These are phyloP conservation scores for Ferrisia virgata DNA, from an alignment of 2,888 invertebrate genomes.

Conservation along the genomic window DNA sequence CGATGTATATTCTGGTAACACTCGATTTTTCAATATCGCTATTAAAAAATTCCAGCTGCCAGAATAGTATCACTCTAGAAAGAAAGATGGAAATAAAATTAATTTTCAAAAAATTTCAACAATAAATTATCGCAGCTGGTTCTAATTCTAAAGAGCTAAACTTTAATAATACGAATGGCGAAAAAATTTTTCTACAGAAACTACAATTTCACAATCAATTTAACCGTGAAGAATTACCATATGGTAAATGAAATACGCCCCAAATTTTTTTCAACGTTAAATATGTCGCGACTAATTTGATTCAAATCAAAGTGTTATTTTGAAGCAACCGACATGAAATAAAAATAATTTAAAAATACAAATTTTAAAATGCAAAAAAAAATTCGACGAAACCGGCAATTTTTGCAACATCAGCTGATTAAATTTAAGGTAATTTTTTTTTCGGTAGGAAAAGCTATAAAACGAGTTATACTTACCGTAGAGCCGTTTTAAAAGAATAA, in stretches of 20 bases:
- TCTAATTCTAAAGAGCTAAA: neutral
- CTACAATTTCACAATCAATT: neutral
- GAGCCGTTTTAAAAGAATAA: neutral
- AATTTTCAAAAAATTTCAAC: neutral
- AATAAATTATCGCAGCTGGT: neutral
- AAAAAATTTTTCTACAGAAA: neutral
- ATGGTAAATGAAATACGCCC: neutral
- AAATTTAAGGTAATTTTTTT: neutral
- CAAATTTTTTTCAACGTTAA: neutral
- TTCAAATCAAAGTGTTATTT: neutral
- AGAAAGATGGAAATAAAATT: neutral
- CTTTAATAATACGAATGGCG: neutral
- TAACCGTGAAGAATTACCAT: neutral
- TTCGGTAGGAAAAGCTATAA: neutral
- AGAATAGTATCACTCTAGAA: neutral
- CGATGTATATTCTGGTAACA: conserved; percentile 26
- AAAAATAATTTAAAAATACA: neutral
- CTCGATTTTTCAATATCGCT: conserved; percentile 6
- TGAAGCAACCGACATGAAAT: neutral
- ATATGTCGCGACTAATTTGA: neutral
- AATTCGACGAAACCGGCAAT: neutral
- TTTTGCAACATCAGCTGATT: neutral
- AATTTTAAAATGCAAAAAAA: neutral
- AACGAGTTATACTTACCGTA: neutral
- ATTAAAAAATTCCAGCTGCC: neutral